Conservation (phyloP, 2,113 vertebrate species). For the Propithecus coquereli region DNA sequence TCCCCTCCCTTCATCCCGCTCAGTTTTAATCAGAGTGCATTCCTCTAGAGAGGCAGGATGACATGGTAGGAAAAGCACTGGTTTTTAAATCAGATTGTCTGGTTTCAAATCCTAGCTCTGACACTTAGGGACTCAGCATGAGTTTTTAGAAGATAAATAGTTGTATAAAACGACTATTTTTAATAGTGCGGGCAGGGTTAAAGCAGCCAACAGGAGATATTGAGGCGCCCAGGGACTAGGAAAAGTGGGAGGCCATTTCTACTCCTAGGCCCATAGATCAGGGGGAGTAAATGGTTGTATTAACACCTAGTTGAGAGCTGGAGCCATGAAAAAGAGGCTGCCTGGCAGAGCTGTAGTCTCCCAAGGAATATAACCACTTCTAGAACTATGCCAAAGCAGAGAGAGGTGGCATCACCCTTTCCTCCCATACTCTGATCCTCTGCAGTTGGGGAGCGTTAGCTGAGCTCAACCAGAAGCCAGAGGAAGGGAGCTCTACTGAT, state of each 20-base stretch:
- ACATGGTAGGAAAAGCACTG: neutral
- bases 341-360: neutral
- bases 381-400: neutral
- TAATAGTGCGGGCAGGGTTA: neutral
- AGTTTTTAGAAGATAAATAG: neutral
- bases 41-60: neutral
- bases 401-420: neutral
- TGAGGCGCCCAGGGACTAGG: neutral
- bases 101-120: neutral
- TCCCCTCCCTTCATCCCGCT: neutral
- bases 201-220: neutral
- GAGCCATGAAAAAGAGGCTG: neutral
- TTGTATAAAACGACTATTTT: neutral
- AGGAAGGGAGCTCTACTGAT: neutral
- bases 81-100: neutral
- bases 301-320: neutral
- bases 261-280: neutral
- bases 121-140: neutral
- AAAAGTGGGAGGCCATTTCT: neutral
- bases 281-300: neutral
- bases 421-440: neutral
- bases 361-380: neutral
- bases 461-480: neutral
- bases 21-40: neutral
- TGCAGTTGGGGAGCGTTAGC: neutral